phyloP scores from a whole-genome alignment of 2,113 vertebrate species.

The Carlito syrichta region DNA sequence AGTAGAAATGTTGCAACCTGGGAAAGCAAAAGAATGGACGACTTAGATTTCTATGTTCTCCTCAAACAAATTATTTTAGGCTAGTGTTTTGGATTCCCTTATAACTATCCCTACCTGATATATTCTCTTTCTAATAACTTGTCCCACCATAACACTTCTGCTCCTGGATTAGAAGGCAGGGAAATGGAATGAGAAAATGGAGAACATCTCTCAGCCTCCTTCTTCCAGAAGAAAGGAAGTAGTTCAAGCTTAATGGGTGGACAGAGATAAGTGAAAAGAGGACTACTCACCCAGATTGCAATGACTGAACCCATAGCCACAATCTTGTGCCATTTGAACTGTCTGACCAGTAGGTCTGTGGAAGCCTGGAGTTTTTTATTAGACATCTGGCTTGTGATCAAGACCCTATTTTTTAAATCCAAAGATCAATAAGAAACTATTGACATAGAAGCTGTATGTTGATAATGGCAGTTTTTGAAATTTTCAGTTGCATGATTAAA shows the following conservation, averaged over 20 bases:
- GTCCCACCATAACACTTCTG: not conserved
- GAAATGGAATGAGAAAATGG: not conserved
- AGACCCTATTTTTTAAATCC: not conserved
- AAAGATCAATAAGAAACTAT: not conserved
- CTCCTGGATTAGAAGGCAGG: not conserved
- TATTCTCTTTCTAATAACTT: not conserved
- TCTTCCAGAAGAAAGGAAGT: not conserved
- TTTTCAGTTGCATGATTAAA: not conserved
- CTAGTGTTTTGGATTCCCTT: not conserved
- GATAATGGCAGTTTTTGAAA: not conserved
- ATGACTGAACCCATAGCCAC: not conserved
- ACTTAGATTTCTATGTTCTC: not conserved
- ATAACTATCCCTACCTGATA: not conserved
- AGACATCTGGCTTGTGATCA: constrained; percentile 14
- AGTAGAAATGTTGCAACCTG: not conserved
- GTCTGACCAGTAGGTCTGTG: not conserved
- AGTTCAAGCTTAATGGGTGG: not conserved
- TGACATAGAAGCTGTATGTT: not conserved
- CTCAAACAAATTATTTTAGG: not conserved
- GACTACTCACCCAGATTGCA: not conserved
- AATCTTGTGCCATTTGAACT: not conserved
- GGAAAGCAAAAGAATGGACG: not conserved
- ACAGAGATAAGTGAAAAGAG: not conserved
- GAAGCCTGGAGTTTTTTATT: not conserved
- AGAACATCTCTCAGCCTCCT: not conserved